Percentiles rank a stretch among this genome's conserved stretches.
Evolutionary conservation across 2,888 invertebrate genomes (phyloP).

Genomic region (Aphidius colemani): DNA sequence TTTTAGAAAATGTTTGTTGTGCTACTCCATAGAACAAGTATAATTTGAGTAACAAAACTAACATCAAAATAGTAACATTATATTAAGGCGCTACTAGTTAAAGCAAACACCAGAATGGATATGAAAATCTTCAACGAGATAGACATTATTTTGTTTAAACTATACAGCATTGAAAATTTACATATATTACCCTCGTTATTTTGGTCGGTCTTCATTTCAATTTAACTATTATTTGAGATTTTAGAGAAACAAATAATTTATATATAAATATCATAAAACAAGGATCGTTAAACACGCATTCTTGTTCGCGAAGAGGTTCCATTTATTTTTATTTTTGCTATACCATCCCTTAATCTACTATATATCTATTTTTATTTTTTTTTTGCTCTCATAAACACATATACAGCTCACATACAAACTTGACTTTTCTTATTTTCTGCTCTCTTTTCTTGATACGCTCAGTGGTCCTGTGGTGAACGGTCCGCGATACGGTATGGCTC

Average conservation of each 20-base stretch:
- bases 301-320: slow-evolving; percentile 15
- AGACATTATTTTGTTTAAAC: too few species aligned
- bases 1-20: too few species aligned
- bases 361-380: neutral
- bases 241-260: slow-evolving; percentile 45
- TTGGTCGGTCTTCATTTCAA: too few species aligned
- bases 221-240: slow-evolving; percentile 36
- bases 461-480: slow-evolving; percentile 39
- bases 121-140: too few species aligned
- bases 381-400: slow-evolving; percentile 32
- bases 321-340: neutral
- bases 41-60: too few species aligned
- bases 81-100: too few species aligned
- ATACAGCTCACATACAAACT: neutral
- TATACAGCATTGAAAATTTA: too few species aligned
- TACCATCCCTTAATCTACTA: neutral
- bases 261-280: slow-evolving; percentile 47
- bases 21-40: too few species aligned
- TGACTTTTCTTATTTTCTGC: slow-evolving; percentile 5
- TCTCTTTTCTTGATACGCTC: slow-evolving; percentile 8
- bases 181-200: too few species aligned
- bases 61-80: too few species aligned
- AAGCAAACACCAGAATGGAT: too few species aligned
- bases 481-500: slow-evolving; percentile 37
- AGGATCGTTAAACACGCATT: slow-evolving; percentile 48